Percentiles rank a stretch among this genome's conserved stretches.
Evolutionary conservation across 1,140 invertebrate genomes (phyloP).

Genomic region (Dryas iulia): DNA sequence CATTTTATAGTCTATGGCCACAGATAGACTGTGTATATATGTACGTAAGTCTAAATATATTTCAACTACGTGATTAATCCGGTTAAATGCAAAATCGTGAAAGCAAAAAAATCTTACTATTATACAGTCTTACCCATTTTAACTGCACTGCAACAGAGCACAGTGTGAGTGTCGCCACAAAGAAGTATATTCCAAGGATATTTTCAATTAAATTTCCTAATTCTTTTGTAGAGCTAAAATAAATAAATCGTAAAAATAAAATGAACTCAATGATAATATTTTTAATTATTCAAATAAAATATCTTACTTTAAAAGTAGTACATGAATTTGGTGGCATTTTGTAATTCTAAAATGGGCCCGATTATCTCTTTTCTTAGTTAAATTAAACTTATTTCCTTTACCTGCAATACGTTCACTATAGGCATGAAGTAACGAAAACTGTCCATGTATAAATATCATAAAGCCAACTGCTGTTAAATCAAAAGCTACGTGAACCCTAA

Average conservation of each 20-base stretch:
- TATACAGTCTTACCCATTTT: constrained; percentile 43
- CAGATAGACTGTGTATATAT: no score
- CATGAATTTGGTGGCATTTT: constrained; percentile 47
- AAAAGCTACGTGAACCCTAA: constrained; percentile 51
- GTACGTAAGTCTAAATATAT: no score
- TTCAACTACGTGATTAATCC: no score
- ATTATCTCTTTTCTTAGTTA: constrained; percentile 40
- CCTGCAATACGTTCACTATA: constrained; percentile 52
- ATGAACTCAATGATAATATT: background rate
- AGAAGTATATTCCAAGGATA: constrained; percentile 62
- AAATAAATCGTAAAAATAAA: constrained; percentile 14
- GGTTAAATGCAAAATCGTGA: no score
- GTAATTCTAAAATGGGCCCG: constrained; percentile 51
- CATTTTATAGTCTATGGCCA: no score
- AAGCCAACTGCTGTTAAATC: constrained; percentile 52
- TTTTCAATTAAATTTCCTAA: constrained; percentile 42
- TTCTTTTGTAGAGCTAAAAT: constrained; percentile 45
- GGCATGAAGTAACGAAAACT: constrained; percentile 47
- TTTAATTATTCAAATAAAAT: background rate
- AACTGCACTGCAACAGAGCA: constrained; percentile 57
- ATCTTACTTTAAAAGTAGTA: constrained; percentile 45
- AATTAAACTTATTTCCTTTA: constrained; percentile 31
- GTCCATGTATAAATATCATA: constrained; percentile 64
- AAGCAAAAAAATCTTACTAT: no score
- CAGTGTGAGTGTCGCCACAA: constrained; percentile 50